Percentiles rank a stretch among this genome's conserved stretches.
Conservation (phyloP, 2,888 invertebrate genomes). For the Heteropelma amictum region DNA sequence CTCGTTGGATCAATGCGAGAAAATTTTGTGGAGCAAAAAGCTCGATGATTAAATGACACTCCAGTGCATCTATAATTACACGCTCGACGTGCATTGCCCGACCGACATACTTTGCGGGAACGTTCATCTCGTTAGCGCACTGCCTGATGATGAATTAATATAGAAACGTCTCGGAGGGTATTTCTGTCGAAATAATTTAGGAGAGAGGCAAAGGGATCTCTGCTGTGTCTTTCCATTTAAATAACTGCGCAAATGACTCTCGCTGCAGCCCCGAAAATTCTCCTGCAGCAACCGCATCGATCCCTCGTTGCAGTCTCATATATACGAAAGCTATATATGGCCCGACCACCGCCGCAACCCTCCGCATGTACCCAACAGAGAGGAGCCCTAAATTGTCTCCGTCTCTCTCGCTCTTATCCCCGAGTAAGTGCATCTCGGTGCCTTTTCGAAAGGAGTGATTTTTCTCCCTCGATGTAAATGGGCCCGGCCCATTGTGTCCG, state of each 20-base stretch:
- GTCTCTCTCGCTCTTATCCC: not conserved
- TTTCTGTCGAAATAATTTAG: not conserved
- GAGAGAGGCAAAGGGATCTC: not conserved
- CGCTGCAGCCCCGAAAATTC: not conserved
- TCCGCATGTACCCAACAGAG: constrained; percentile 10
- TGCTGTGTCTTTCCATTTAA: not conserved
- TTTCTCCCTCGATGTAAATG: constrained; percentile 52
- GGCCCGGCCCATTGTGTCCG: constrained; percentile 44
- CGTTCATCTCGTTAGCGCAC: constrained; percentile 4
- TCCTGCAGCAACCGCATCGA: constrained; percentile 17
- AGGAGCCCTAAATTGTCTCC: not conserved
- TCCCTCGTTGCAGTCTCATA: constrained; percentile 1
- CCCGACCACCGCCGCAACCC: not conserved
- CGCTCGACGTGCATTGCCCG: too few species aligned
- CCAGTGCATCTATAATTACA: too few species aligned
- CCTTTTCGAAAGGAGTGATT: constrained; percentile 53
- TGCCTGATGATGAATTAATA: not conserved
- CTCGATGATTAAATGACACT: too few species aligned
- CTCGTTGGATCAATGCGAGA: not conserved
- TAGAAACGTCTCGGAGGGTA: not conserved
- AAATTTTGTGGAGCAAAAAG: too few species aligned
- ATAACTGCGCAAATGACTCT: constrained; percentile 36
- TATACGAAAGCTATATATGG: constrained; percentile 3
- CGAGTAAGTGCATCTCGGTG: constrained; percentile 3
- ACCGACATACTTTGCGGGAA: not conserved